Base-by-base conservation (phyloP, 1,140 invertebrate species). In the Euwallacea similis region DNA sequence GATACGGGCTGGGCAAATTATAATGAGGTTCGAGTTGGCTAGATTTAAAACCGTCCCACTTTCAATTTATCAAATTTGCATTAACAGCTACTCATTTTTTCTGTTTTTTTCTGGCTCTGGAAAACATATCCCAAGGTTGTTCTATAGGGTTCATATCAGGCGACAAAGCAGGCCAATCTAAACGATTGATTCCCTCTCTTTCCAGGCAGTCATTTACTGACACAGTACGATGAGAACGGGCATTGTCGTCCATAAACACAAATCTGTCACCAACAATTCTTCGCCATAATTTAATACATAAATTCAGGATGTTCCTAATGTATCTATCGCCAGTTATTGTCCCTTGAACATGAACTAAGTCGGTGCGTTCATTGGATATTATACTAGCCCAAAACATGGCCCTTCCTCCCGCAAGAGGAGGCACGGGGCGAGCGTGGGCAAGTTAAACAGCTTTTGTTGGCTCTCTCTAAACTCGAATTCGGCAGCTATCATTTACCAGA, bases 151-250 rank as follows among this genome's bases (percentile, higher is more conserved):
- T 4, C 21, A 33, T 33, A 4, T 33, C 21, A 33, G 21, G 21
- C 21, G 21, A 33, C 21, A 33, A 33, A 33, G 21, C 21, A 33
- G 4, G 21, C 21, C 21, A 33, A 33, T 33, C 21, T 33, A 59
- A 67, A 64, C 15, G 64, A 3, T 66, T 60, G 15, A 11, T 46
- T 68, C 46, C 46, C 2, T 50, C 46, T 2, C 2, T 13, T 50
- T 50, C 6, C 9, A 63, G 8, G 8, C 46, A 68, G n/a, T 53
- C 54, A 44, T 46, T 47, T 16, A 15, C 7, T 21, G 15, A 50
- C 6, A 10, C 6, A 0, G 1, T 13, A 50, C 46, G 46, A 50
- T 50, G 6, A 50, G 2, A 6, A 10, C 46, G 46, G 1, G 46
- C 46, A 50, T 50, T 4, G 21, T 33, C 21, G 4, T 33, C 21